Evolutionary conservation across 2,797 vertebrate genomes (phyloP), one percentile per base, ranked within the genome.

Genomic region (Naso thynnoides): DNA sequence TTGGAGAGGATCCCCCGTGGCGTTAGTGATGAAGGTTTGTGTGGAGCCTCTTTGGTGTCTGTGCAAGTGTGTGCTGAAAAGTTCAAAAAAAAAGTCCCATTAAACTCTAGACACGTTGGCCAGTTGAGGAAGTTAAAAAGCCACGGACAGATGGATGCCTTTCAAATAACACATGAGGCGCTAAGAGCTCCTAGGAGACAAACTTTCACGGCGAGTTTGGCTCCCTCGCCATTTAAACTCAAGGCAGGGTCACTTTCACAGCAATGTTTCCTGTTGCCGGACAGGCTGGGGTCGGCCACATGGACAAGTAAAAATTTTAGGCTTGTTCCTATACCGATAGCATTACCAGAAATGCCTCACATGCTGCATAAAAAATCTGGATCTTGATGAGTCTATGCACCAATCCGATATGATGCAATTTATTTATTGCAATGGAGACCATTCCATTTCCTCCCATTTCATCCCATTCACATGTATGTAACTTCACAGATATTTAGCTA

Each of bases 151-250:
- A 74, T 64, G 86, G 61, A 85, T 55, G 70, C 13, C 58, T 82
- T 83, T 86, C 76, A 89, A 82, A 86, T 87, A 83, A 89, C 72
- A 73, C 70, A 89, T 67, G 80, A 90, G 83, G 75, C 50, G 24
- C 79, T 81, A 81, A 89, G 41, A 86, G 87, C 79, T 86, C 86
- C 88, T 69, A 18, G 80, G 86, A 89, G 78, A 85, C 82, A 56
- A 52, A 70, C 77, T 65, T 81, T 70, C 65, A 7, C 29, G 3
- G 70, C 10, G 1, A 75, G 78, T 60, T 86, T 82, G 75, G 81
- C 79, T 84, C 81, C 47, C n/a, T 23, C 24, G 82, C 27, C 62
- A 31, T 69, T 79, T 64, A 73, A 78, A 79, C 73, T 77, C 82
- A n/a, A 44, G 18, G 29, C 63, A 21, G 72, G 68, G 83, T 83